Evolutionary conservation across 2,113 vertebrate genomes (phyloP).

Genomic region (Hippocampus guttulatus): DNA sequence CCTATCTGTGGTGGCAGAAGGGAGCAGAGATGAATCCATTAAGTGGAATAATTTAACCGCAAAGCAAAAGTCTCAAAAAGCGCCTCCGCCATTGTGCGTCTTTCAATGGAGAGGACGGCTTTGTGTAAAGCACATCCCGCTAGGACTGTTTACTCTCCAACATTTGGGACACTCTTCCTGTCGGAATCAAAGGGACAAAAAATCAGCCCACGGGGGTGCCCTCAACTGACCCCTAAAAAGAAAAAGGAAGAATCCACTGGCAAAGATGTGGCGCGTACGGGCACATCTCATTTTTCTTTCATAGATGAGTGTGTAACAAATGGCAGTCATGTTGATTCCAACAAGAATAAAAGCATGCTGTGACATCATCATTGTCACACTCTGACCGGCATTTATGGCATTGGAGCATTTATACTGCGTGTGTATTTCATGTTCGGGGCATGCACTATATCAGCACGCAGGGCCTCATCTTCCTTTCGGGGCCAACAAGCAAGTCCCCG

Average conservation of each 20-base stretch:
- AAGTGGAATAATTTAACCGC: slow-evolving; percentile 61
- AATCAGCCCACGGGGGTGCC: slow-evolving; percentile 18
- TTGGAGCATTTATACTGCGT: slow-evolving; percentile 13
- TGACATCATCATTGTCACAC: slow-evolving; percentile 36
- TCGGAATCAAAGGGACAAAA: slow-evolving; percentile 9
- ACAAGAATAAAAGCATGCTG: slow-evolving; percentile 19
- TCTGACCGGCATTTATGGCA: slow-evolving; percentile 29
- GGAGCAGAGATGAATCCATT: slow-evolving; percentile 59
- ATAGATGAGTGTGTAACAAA: slow-evolving; percentile 17
- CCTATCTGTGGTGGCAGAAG: slow-evolving; percentile 36
- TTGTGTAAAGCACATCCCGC: slow-evolving; percentile 45
- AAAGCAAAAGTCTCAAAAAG: slow-evolving; percentile 46
- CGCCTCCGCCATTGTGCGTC: slow-evolving; percentile 44
- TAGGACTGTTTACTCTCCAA: slow-evolving; percentile 42
- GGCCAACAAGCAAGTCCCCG: slow-evolving; percentile 3
- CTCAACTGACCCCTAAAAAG: slow-evolving; percentile 14
- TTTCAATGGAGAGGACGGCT: slow-evolving; percentile 55
- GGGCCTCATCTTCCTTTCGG: background rate
- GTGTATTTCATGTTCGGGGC: background rate
- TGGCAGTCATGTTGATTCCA: slow-evolving; percentile 6
- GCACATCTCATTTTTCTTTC: background rate
- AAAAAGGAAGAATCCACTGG: slow-evolving; percentile 4
- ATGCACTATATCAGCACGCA: background rate
- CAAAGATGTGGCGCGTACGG: background rate
- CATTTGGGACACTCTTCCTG: slow-evolving; percentile 32